phyloP scores from a whole-genome alignment of 2,113 vertebrate species.

The Erpornis zantholeuca region DNA sequence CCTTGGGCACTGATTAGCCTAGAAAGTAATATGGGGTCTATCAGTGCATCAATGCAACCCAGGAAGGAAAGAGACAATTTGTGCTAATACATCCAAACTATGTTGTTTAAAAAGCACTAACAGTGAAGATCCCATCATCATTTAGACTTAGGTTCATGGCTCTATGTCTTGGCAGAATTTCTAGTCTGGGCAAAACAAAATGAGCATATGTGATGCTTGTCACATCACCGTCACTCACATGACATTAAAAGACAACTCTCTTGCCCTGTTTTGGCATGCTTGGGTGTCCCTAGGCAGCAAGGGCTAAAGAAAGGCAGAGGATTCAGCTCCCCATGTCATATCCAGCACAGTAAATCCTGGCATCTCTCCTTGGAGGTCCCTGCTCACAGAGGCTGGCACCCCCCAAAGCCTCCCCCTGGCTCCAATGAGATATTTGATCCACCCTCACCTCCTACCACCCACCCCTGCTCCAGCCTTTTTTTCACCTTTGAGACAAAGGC shows the following conservation, averaged over 20 bases:
- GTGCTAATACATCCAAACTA: not conserved
- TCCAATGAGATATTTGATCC: not conserved
- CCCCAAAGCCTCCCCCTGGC: not conserved
- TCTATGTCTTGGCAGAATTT: not conserved
- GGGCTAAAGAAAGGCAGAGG: not conserved
- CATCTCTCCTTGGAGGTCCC: not conserved
- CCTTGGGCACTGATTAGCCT: not conserved
- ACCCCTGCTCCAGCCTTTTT: fast-evolving
- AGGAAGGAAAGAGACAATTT: not conserved
- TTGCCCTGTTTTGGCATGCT: not conserved
- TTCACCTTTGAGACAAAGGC: not conserved
- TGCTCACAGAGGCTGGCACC: not conserved
- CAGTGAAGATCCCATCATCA: not conserved
- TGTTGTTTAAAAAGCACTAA: not conserved
- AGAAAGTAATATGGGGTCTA: not conserved
- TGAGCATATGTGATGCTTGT: not conserved
- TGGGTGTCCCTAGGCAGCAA: not conserved
- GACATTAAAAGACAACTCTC: not conserved
- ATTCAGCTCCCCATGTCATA: not conserved
- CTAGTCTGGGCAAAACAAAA: not conserved
- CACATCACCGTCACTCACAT: not conserved
- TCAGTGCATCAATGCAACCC: not conserved
- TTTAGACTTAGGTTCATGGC: not conserved
- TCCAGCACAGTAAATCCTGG: not conserved
- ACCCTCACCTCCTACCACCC: not conserved